Conservation (phyloP, 1,140 invertebrate species). For the Pentalonia nigronervosa region DNA sequence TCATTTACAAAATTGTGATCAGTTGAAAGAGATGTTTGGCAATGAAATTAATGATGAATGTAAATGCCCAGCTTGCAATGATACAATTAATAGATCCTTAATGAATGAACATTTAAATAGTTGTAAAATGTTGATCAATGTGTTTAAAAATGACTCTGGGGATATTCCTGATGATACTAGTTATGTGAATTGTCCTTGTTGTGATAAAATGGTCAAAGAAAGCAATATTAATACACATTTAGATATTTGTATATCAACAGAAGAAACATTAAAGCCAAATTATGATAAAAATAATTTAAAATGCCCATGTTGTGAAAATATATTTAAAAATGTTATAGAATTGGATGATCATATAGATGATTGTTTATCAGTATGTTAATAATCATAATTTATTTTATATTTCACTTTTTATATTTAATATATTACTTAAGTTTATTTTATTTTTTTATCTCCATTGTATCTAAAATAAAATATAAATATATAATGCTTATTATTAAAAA, state of each 20-base stretch:
- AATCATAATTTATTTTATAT: background rate
- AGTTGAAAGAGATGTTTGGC: conserved; percentile 61
- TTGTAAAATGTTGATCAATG: conserved; percentile 61
- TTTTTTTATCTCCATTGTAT: background rate
- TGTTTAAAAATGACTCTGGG: conserved; percentile 61
- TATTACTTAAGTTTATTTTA: background rate
- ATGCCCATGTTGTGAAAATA: conserved; percentile 64
- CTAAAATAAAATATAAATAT: background rate
- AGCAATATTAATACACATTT: conserved; percentile 60
- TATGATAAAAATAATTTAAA: conserved; percentile 61
- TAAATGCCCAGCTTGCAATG: conserved; percentile 68
- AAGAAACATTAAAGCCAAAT: background rate
- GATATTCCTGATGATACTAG: conserved; percentile 47
- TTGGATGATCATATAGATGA: conserved; percentile 49
- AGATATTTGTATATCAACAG: conserved; percentile 59
- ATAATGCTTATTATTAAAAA: background rate
- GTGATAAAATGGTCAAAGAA: conserved; percentile 42
- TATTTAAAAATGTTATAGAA: conserved; percentile 61
- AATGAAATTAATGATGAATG: conserved; percentile 63
- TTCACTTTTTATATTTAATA: background rate
- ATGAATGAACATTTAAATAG: conserved; percentile 66
- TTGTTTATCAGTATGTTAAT: background rate
- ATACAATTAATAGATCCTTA: conserved; percentile 62
- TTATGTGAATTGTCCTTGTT: conserved; percentile 59
- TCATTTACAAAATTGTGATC: conserved; percentile 36